Base-by-base conservation (phyloP, 2,888 invertebrate species). In the Coecobrya sp. region DNA sequence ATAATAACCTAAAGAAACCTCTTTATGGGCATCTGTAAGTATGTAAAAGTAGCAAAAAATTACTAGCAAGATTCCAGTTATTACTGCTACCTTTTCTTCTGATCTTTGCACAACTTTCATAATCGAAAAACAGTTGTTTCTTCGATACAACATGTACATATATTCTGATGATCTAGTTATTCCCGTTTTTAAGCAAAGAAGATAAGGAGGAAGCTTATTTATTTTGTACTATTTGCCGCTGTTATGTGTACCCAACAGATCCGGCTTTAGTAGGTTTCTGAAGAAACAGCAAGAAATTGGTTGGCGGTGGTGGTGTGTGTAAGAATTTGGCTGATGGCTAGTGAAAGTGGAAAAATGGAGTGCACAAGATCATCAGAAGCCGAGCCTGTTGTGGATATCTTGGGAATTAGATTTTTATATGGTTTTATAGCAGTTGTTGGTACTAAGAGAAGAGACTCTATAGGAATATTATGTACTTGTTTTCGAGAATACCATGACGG, bases 361-460 rank as follows among this genome's bases (percentile, higher is more conserved):
- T 62, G 45, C 59, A 88, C 10, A 76, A 73, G 89, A 90, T 90
- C 84, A 52, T 89, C 76, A 59, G 27, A 76, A 85, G 62, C 45
- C 55, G 49, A 79, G 79, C 65, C 84, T 55, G 45, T 76, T 84
- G 59, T 73, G 79, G 36, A 86, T 90, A 73, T 85, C 79, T 52
- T 68, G 90, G 90, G 90, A 86, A 90, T 90, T 86, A 79, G 76
- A 52, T 87, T 87, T 86, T 73, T n/a, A n/a, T n/a, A n/a, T n/a
- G n/a, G n/a, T 55, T 52, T 13, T n/a, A 55, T 16, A 55, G n/a
- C 55, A 5, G 1, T 55, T 16, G 11, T 62, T 65, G 65, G 25
- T 65, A 25, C 65, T 13, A 27, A n/a, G n/a, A n/a, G n/a, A n/a
- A n/a, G 36, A 52, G n/a, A 52, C 13, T 30, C 30, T 13, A 22